Evolutionary conservation across 1,140 invertebrate species (phyloP).

Genomic region (Dreissena polymorpha): DNA sequence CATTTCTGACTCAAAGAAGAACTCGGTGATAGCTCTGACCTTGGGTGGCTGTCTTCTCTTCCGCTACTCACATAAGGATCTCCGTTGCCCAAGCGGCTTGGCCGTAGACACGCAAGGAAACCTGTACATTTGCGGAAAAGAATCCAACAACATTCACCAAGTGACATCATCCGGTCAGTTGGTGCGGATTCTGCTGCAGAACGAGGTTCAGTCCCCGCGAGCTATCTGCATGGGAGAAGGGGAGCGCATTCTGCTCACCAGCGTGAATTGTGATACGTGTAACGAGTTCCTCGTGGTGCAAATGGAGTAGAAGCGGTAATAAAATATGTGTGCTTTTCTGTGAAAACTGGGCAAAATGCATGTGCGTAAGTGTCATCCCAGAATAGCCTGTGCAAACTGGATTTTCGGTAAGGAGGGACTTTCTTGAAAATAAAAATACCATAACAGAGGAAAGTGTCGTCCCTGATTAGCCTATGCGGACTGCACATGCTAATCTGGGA

Average conservation of each 20-base stretch:
- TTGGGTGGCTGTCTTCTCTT: constrained; percentile 28
- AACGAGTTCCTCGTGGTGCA: constrained; percentile 22
- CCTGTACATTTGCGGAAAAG: constrained; percentile 47
- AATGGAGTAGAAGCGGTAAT: constrained; percentile 11
- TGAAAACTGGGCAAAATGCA: too few relatives aligned
- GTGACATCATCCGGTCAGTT: constrained; percentile 19
- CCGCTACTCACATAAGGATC: constrained; percentile 25
- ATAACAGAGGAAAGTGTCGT: too few relatives aligned
- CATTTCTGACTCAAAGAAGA: constrained; percentile 31
- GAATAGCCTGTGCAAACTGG: too few relatives aligned
- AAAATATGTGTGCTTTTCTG: too few relatives aligned
- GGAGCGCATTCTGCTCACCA: constrained; percentile 28
- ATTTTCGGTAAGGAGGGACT: too few relatives aligned
- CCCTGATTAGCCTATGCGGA: too few relatives aligned
- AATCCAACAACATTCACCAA: constrained; percentile 45
- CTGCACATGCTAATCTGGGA: too few relatives aligned
- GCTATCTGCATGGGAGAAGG: constrained; percentile 33
- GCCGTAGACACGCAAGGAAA: constrained; percentile 31
- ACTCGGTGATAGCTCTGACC: constrained; percentile 13
- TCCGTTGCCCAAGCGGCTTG: constrained; percentile 14
- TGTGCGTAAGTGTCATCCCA: too few relatives aligned
- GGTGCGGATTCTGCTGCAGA: constrained; percentile 25
- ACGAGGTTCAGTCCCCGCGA: constrained; percentile 18
- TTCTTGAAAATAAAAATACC: too few relatives aligned
- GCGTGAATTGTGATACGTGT: constrained; percentile 10